phyloP scores from a whole-genome alignment of 1,140 invertebrate genomes.

The Watersipora subatra region DNA sequence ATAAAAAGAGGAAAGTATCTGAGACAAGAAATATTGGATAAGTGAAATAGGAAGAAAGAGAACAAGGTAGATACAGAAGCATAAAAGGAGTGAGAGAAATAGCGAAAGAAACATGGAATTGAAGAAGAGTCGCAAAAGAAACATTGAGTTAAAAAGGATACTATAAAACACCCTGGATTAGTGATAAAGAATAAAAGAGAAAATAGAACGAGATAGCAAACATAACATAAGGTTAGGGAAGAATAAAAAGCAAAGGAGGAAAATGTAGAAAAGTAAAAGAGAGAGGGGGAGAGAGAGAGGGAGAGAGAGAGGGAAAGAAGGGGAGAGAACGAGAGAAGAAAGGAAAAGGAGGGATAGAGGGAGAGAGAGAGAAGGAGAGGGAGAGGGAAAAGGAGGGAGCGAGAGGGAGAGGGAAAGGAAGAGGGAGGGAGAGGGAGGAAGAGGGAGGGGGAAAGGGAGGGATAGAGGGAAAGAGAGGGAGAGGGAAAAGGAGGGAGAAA shows the following conservation, averaged over 20 bases:
- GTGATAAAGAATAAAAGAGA: background rate
- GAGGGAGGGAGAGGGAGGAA: conserved; percentile 7
- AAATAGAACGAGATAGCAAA: background rate
- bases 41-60: too few relatives aligned
- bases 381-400: too few relatives aligned
- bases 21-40: too few relatives aligned
- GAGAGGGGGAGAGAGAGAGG: too few relatives aligned
- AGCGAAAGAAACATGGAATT: too few relatives aligned
- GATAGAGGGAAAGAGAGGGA: conserved; percentile 43
- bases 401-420: conserved; percentile 1
- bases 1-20: too few relatives aligned
- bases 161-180: background rate
- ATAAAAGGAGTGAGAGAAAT: too few relatives aligned
- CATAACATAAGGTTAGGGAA: conserved; percentile 38
- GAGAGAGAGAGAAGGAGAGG: too few relatives aligned
- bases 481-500: conserved; percentile 52
- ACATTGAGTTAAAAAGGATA: background rate
- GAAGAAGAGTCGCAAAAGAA: background rate
- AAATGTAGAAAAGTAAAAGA: conserved; percentile 9
- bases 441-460: conserved; percentile 8
- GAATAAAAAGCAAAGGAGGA: conserved; percentile 18
- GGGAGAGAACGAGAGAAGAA: too few relatives aligned
- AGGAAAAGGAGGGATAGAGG: too few relatives aligned
- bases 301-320: conserved; percentile 5
- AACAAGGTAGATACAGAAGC: too few relatives aligned